A percentile compares a stretch with the other conserved stretches of the same genome.
phyloP scores from a whole-genome alignment of 1,140 invertebrate genomes.

The Hypsibius dujardini region DNA sequence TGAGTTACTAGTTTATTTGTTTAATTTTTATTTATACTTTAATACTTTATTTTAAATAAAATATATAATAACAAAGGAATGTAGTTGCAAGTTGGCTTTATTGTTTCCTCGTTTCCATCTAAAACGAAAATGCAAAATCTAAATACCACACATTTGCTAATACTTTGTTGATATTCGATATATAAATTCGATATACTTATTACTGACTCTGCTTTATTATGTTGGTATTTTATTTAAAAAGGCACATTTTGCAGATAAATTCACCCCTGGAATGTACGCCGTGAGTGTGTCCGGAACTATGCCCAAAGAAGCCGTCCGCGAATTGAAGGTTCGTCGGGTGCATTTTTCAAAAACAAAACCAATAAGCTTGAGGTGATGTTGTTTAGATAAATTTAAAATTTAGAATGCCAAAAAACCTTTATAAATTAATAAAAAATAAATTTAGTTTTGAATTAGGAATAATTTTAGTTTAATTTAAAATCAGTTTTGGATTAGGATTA shows the following conservation, averaged over 20 bases:
- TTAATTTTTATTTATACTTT: no score
- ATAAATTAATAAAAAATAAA: not conserved
- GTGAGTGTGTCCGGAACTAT: constrained; percentile 79
- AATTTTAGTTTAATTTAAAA: not conserved
- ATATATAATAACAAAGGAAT: no score
- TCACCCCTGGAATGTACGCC: constrained; percentile 78
- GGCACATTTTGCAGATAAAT: constrained; percentile 47
- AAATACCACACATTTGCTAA: no score
- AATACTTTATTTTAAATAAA: no score
- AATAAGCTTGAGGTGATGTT: not conserved
- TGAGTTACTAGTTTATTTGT: no score
- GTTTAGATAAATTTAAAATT: not conserved
- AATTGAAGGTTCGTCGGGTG: constrained; percentile 49
- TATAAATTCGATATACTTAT: no score
- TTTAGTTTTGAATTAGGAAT: not conserved
- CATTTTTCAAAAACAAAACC: not conserved
- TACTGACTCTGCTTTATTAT: not conserved
- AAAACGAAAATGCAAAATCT: no score
- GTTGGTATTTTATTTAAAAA: not conserved
- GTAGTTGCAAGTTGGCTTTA: no score
- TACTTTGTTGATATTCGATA: no score
- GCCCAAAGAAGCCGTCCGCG: constrained; percentile 62
- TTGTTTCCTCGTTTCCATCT: no score
- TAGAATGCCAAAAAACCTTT: not conserved
- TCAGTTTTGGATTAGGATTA: no score